Percentiles rank a stretch among this genome's conserved stretches.
These are phyloP conservation scores for Lordiphosa clarofinis DNA, from an alignment of 1,140 invertebrate genomes.

Conservation along the genomic window DNA sequence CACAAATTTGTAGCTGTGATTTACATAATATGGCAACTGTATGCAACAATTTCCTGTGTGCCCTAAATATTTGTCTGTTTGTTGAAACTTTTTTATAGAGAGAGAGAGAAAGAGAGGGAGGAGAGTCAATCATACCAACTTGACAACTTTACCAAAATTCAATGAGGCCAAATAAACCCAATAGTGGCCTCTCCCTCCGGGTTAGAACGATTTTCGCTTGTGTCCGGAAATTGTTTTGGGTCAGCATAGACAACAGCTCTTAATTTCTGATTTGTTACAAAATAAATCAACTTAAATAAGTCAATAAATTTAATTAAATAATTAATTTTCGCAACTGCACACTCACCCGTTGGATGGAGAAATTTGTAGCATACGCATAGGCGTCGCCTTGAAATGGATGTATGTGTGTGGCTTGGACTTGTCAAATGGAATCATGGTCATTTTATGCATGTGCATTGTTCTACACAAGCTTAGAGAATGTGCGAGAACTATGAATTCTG, in stretches of 20 bases:
- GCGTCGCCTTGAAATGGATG: slow-evolving; percentile 35
- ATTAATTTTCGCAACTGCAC: slow-evolving; percentile 39
- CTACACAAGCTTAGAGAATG: slow-evolving; percentile 21
- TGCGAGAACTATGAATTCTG: slow-evolving; percentile 42
- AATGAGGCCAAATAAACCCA: slow-evolving; percentile 1
- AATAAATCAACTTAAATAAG: slow-evolving; percentile 51
- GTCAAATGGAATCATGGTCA: slow-evolving; percentile 48
- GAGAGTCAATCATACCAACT: background rate
- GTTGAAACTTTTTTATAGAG: slow-evolving; percentile 27
- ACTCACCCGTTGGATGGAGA: slow-evolving; percentile 2
- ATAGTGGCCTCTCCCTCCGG: background rate
- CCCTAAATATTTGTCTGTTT: slow-evolving; percentile 31
- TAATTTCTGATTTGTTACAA: slow-evolving; percentile 30
- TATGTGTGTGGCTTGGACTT: slow-evolving; percentile 16
- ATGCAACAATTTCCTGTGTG: slow-evolving; percentile 63
- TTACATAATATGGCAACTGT: slow-evolving; percentile 66
- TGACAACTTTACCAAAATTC: slow-evolving; percentile 28
- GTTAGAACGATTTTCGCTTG: slow-evolving; percentile 46
- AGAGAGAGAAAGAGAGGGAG: slow-evolving; percentile 8
- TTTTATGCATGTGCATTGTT: slow-evolving; percentile 53
- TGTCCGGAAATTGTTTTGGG: slow-evolving; percentile 36
- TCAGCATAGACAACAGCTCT: slow-evolving; percentile 12
- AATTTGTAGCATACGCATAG: slow-evolving; percentile 55
- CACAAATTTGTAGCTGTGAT: slow-evolving; percentile 36
- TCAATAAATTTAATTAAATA: slow-evolving; percentile 57